Evolutionary conservation across 2,888 invertebrate genomes (phyloP).

Genomic region (Anagyrus pseudococci): DNA sequence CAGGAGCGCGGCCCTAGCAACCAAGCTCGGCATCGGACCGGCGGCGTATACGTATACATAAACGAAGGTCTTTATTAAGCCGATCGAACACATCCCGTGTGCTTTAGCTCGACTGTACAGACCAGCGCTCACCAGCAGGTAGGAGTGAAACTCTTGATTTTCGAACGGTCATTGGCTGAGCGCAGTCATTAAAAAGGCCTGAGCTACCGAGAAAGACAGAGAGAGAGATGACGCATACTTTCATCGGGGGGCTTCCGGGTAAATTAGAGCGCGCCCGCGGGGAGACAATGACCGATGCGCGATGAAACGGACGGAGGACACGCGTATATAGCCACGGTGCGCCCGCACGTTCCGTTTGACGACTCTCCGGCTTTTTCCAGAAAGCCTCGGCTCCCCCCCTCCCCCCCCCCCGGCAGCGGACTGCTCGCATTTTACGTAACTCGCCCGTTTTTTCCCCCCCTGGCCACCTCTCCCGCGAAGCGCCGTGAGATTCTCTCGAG

Average conservation of each 20-base stretch:
- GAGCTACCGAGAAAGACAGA: not conserved
- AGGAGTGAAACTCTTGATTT: not conserved
- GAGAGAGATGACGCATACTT: not conserved
- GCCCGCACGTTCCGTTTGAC: slow-evolving; percentile 22
- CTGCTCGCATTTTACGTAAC: too few species aligned
- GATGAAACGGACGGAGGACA: not conserved
- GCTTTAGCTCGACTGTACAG: too few species aligned
- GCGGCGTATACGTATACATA: too few species aligned
- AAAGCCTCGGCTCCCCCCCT: too few species aligned
- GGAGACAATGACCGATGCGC: slow-evolving; percentile 24
- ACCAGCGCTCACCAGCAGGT: not conserved
- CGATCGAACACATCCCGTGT: too few species aligned
- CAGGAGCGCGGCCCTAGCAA: not conserved
- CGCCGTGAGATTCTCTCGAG: too few species aligned
- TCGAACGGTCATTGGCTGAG: not conserved
- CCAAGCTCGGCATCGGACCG: not conserved
- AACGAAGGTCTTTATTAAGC: too few species aligned
- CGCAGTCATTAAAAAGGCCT: slow-evolving; percentile 11
- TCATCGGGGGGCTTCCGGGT: slow-evolving; percentile 17
- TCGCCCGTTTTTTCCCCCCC: not conserved
- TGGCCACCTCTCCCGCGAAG: not conserved
- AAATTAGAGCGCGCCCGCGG: slow-evolving; percentile 19
- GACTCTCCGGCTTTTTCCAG: not conserved
- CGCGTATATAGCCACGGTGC: not conserved
- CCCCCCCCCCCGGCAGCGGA: too few species aligned